Conservation (phyloP, 2,113 vertebrate species). For the Solenodon paradoxus region DNA sequence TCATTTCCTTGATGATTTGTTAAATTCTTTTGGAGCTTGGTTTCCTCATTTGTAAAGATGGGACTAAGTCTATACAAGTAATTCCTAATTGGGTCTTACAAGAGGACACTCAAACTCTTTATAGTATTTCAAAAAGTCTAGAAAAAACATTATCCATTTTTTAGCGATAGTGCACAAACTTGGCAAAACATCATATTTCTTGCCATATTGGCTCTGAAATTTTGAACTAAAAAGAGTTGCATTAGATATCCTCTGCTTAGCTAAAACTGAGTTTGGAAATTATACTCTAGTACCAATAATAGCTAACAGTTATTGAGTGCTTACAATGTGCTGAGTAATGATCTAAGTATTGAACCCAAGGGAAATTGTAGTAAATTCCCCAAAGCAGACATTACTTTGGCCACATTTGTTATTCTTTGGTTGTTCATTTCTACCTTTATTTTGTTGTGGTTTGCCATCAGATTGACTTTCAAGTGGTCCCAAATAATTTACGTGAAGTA, state of each 20-base stretch:
- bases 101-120: neutral
- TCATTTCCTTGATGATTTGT: neutral
- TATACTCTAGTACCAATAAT: constrained; percentile 10
- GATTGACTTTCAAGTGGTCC: neutral
- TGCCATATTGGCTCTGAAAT: neutral
- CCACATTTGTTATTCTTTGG: neutral
- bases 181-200: neutral
- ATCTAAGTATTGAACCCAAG: neutral
- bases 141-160: constrained; percentile 17
- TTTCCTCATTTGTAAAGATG: neutral
- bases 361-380: constrained; percentile 27
- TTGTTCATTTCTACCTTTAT: neutral
- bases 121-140: neutral
- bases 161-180: neutral
- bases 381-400: neutral
- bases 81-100: neutral
- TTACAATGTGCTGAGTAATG: neutral
- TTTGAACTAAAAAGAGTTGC: neutral
- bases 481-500: neutral
- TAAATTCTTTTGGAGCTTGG: neutral
- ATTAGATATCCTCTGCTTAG: neutral
- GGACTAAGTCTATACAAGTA: neutral
- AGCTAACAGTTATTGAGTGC: neutral
- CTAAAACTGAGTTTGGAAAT: constrained; percentile 17
- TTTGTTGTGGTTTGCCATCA: neutral